Evolutionary conservation across 37 sponge, comb jelly and placozoan genomes (phyloP), one percentile per base, ranked within the genome.

Genomic region (Agelas oroides): DNA sequence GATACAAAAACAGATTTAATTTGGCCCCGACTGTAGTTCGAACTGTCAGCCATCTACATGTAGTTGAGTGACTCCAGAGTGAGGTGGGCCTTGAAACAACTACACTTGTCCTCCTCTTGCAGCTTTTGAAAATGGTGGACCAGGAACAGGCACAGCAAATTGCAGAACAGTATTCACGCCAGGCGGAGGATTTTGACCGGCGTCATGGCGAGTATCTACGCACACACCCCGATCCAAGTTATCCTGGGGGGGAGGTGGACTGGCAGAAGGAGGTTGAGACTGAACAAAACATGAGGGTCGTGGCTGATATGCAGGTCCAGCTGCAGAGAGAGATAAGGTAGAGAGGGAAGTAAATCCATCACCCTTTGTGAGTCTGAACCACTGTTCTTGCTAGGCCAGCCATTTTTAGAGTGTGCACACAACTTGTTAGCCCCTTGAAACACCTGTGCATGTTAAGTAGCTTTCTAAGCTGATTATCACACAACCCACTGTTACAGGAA

Each of bases 201-300:
- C 30, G 65, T 8, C 54, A 60, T 2, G 79, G 78, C 25, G 73
- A 78, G 19, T 72, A 78, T 56, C 59, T 18, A 24, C 31, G 31
- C 41, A 25, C 68, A 38, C 84, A 84, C 55, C 55, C 53, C 1
- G 83, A 73, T 20, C 0, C 25, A 41, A 37, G 36, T 2, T 3
- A 12, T 5, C 5, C 3, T 2, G 20, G 46, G 46, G 8, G 6
- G n/a, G 77, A 71, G 31, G 53, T 25, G 46, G 82, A 77, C 67
- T 75, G 82, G 81, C 69, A 87, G 69, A 46, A 37, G 36, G 82
- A 74, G 81, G 33, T 80, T 41, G 81, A 87, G 82, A 80, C 39
- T 75, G 82, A 81, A 55, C 73, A 79, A 55, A 86, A 72, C 58
- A 77, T 86, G 54, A 36, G 73, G 20, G 53, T 70, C 17, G 61